Evolutionary conservation across 2,797 vertebrate species (phyloP), one percentile per base, ranked within the genome.

Genomic region (Danio kyathit): DNA sequence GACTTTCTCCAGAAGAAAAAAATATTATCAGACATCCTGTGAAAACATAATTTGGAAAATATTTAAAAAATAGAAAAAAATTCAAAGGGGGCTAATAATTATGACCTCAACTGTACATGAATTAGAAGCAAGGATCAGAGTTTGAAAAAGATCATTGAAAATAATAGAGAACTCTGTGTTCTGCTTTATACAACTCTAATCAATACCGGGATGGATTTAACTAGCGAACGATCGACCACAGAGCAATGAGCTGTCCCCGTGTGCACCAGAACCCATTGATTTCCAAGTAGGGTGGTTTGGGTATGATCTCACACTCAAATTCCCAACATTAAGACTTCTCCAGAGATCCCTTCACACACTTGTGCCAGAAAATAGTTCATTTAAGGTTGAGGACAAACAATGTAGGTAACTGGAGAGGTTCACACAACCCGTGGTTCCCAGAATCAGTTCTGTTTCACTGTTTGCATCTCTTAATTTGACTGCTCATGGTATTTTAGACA

Each of bases 211-310:
- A 72, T 51, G 17, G 10, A 54, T 57, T 60, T 65, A 78, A 79
- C 63, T 52, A 48, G 11, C 49, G 5, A 60, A 61, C 40, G 29
- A 74, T 73, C 19, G 46, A 76, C 19, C 10, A 51, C 61, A 69
- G 66, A 69, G 52, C 60, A 76, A 57, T 21, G 64, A 82, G 66
- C 56, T 69, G 76, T 71, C 60, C 63, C 63, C 43, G 21, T 17
- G 49, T 70, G 76, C 57, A 52, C 60, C 38, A 61, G 13, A 54
- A 13, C 57, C 40, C 19, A 17, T 38, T 40, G 57, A 79, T 77
- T 12, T 57, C 14, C 63, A 69, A 46, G 51, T 79, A 8, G 61
- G 16, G 46, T 8, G n/a, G 57, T 38, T 60, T 13, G 5, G 13
- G 60, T 10, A 19, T 40, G 46, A 64, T 48, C 21, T 21, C 51